A percentile compares a stretch with the other conserved stretches of the same genome.
Conservation (phyloP, 2,888 invertebrate genomes). For the Trissonchulus latispiculum region DNA sequence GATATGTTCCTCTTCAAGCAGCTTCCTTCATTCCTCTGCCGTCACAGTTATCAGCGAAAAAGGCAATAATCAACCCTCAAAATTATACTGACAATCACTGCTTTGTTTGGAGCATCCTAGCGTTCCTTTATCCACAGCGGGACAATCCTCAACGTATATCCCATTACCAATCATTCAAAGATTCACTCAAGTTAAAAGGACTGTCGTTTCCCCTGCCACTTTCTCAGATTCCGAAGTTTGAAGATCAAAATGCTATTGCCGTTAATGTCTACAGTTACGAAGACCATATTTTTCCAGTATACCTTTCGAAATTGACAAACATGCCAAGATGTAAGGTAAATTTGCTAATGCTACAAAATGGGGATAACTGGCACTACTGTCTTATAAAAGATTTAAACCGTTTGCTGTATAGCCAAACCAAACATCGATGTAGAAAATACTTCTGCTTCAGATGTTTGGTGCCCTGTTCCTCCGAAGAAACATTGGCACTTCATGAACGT, state of each 20-base stretch:
- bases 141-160: not conserved
- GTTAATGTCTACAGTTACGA: constrained; percentile 3
- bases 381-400: too few species aligned
- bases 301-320: not conserved
- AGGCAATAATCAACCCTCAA: not conserved
- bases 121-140: not conserved
- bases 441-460: too few species aligned
- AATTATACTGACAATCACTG: not conserved
- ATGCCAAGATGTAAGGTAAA: too few species aligned
- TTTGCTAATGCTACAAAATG: too few species aligned
- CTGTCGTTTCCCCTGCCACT: not conserved
- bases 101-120: not conserved
- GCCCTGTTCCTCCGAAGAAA: too few species aligned
- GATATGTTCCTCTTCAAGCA: not conserved
- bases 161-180: not conserved
- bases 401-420: too few species aligned
- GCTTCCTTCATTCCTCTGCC: not conserved
- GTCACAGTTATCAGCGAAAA: not conserved
- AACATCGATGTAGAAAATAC: too few species aligned
- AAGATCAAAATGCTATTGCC: not conserved
- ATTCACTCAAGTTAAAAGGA: not conserved
- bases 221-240: not conserved
- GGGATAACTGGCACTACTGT: too few species aligned
- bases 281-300: not conserved
- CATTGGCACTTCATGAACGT: too few species aligned